These are phyloP conservation scores for Oenanthe oenanthe DNA, from an alignment of 2,113 vertebrate genomes.

Conservation along the genomic window DNA sequence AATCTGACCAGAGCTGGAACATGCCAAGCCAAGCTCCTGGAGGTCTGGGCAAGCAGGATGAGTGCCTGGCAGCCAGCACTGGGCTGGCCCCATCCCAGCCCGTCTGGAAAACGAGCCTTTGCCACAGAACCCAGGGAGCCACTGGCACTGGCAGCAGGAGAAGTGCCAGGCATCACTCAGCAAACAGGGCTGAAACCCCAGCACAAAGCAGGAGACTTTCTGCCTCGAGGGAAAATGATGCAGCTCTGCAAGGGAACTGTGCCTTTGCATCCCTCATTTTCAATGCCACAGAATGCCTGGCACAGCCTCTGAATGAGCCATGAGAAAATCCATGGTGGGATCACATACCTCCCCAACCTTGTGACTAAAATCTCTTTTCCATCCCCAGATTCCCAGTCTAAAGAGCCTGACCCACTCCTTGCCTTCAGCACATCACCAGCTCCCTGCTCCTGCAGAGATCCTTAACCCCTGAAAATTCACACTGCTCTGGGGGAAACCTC, in stretches of 20 bases:
- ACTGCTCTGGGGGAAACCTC: not conserved
- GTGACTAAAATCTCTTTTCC: not conserved
- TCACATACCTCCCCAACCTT: not conserved
- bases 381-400: not conserved
- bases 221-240: not conserved
- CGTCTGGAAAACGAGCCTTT: not conserved
- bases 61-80: accelerated
- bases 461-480: not conserved
- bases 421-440: not conserved
- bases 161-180: not conserved
- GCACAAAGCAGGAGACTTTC: not conserved
- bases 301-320: not conserved
- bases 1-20: not conserved
- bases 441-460: not conserved
- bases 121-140: not conserved
- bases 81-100: not conserved
- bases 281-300: not conserved
- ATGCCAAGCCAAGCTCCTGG: accelerated
- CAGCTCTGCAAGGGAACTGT: not conserved
- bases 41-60: not conserved
- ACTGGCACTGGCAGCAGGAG: accelerated
- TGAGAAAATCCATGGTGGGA: not conserved
- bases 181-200: not conserved
- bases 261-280: not conserved
- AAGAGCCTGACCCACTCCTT: not conserved